Percentiles rank a stretch among this genome's conserved stretches.
These are phyloP conservation scores for Hippocampus abdominalis DNA, from an alignment of 2,113 vertebrate species.

Conservation along the genomic window DNA sequence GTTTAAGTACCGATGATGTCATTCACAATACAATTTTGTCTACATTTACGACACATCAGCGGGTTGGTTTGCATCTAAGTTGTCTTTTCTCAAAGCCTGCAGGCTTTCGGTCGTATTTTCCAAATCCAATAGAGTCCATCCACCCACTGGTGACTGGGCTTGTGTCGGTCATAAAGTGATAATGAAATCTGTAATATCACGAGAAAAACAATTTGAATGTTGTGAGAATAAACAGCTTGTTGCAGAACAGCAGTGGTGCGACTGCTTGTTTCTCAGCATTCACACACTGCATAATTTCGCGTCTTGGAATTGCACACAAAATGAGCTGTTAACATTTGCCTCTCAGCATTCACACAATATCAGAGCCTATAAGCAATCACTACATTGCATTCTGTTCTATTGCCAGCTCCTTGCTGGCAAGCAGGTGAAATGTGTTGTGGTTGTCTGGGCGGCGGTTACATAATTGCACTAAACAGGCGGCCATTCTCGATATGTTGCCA, in stretches of 20 bases:
- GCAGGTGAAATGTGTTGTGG: slow-evolving; percentile 6
- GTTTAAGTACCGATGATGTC: background rate
- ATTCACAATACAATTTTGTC: background rate
- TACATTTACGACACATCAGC: background rate
- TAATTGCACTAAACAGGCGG: background rate
- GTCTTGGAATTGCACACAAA: background rate
- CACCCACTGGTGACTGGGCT: background rate
- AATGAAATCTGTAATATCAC: background rate
- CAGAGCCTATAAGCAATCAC: background rate
- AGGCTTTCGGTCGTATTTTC: background rate
- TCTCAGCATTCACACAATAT: background rate
- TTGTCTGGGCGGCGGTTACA: background rate
- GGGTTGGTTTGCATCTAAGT: background rate
- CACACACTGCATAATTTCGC: background rate
- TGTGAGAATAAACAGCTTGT: background rate
- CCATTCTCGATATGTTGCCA: background rate
- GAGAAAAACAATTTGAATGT: background rate
- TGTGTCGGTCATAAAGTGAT: background rate
- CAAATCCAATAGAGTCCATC: background rate
- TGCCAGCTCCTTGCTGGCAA: background rate
- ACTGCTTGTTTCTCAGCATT: background rate
- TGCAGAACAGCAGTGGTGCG: background rate
- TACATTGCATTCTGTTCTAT: background rate
- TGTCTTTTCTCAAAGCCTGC: background rate
- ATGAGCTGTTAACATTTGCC: background rate